Percentiles rank a stretch among this genome's conserved stretches.
Conservation (phyloP, 2,113 vertebrate genomes). For the Plotosus lineatus region DNA sequence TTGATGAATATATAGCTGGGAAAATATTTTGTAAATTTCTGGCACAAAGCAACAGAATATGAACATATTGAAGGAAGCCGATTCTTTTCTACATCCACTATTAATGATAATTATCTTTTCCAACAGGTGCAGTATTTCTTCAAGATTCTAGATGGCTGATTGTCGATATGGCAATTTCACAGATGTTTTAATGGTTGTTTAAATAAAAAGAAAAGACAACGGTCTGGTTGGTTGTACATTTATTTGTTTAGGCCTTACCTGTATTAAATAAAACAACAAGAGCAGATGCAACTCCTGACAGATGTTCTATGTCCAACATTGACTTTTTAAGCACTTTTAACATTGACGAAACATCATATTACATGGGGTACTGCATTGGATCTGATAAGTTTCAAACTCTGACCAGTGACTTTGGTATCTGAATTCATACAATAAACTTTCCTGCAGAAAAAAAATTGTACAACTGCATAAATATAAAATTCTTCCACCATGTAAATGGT, state of each 20-base stretch:
- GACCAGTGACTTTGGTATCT: slow-evolving; percentile 99
- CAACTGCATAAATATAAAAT: slow-evolving; percentile 99
- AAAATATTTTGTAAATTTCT: too few relatives aligned
- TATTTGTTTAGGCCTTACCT: slow-evolving; percentile 90
- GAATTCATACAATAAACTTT: slow-evolving; percentile 95
- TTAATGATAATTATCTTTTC: slow-evolving; percentile 38
- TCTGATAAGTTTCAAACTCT: slow-evolving; percentile 87
- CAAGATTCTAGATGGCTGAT: slow-evolving; percentile 82
- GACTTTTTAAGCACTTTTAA: slow-evolving; percentile 82
- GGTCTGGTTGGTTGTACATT: slow-evolving; percentile 67
- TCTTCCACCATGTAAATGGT: slow-evolving; percentile 99
- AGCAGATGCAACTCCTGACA: slow-evolving; percentile 84
- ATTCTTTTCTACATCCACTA: too few relatives aligned
- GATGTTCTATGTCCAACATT: slow-evolving; percentile 88
- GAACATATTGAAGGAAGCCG: too few relatives aligned
- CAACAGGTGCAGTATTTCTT: slow-evolving; percentile 94
- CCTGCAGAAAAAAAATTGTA: slow-evolving; percentile 96
- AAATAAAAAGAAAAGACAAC: slow-evolving; percentile 53
- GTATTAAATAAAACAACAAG: slow-evolving; percentile 95
- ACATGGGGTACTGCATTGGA: slow-evolving; percentile 94
- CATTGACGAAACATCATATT: slow-evolving; percentile 85
- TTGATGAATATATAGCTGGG: too few relatives aligned
- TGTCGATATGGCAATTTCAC: slow-evolving; percentile 43
- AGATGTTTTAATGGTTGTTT: slow-evolving; percentile 20
- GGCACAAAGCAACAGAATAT: too few relatives aligned